A percentile compares a stretch with the other conserved stretches of the same genome.
phyloP scores from a whole-genome alignment of 1,140 invertebrate genomes.

The Diabrotica undecimpunctata region DNA sequence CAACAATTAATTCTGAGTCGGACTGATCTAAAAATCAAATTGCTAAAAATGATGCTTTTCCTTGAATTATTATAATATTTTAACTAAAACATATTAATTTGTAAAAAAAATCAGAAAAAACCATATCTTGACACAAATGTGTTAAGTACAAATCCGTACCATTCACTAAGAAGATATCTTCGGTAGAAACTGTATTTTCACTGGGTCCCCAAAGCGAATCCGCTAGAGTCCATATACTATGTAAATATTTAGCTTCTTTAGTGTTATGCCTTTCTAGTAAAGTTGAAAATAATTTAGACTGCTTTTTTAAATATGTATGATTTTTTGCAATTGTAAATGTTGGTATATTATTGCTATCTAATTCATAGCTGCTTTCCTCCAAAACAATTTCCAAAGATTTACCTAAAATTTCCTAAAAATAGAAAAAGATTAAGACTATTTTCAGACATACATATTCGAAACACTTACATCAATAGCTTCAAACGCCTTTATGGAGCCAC shows the following conservation, averaged over 20 bases:
- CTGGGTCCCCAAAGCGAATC: constrained; percentile 77
- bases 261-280: constrained; percentile 20
- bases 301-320: constrained; percentile 29
- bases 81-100: no score
- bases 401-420: constrained; percentile 39
- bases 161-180: constrained; percentile 33
- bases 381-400: constrained; percentile 29
- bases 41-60: no score
- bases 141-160: constrained; percentile 29
- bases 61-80: no score
- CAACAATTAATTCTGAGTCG: no score
- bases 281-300: constrained; percentile 31
- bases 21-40: no score
- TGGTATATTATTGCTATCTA: constrained; percentile 28
- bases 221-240: constrained; percentile 73
- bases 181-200: constrained; percentile 28
- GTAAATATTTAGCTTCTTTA: constrained; percentile 24
- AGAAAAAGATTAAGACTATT: not conserved
- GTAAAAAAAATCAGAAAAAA: no score
- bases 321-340: constrained; percentile 32
- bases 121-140: not conserved
- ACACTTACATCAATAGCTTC: constrained; percentile 26
- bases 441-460: not conserved
- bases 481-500: constrained; percentile 8
- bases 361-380: constrained; percentile 25